Evolutionary conservation across 2,888 invertebrate species (phyloP), one percentile per base, ranked within the genome.

Genomic region (Callimorpha dominula): DNA sequence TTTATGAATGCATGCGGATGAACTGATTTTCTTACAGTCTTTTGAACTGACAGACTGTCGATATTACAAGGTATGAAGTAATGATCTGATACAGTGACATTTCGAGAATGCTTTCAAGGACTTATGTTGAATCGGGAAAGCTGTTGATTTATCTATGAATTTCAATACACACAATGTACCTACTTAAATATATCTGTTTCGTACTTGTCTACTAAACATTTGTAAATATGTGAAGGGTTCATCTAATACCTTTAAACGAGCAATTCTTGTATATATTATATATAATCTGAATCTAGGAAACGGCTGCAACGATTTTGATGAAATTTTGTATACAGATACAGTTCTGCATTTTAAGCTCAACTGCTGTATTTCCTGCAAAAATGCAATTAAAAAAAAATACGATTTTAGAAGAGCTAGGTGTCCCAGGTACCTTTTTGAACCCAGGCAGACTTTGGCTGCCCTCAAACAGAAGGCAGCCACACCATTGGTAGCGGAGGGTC

Each of bases 21-120:
- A 74, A 78, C 74, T 54, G 67, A 75, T 81, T 76, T 81, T 83
- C 74, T 75, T 77, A 78, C 68, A 78, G 76, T 74, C 75, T 81
- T 80, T 83, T 79, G 74, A 79, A 78, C 70, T 77, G 79, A 70
- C 80, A 77, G 72, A 77, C 65, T 74, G n/a, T 68, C 68, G 54
- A 72, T 76, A 71, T 65, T 74, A 71, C 66, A 46, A 74, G 62
- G 54, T 57, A 74, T 73, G 73, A 72, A 68, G 46, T 74, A 72
- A 68, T 52, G 68, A 78, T 77, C 60, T 70, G 75, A 71, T 57
- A 52, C 64, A 73, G 74, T 78, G 75, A 80, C 76, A 76, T 79
- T 76, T 79, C 65, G 65, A 49, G 68, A 68, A 75, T 77, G 49
- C 49, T 76, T 68, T 71, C 68, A 77, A 66, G 73, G 65, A 70